Percentiles rank a stretch among this genome's conserved stretches.
phyloP scores from a whole-genome alignment of 2,888 invertebrate genomes.

The Drosophila nr. fundita region DNA sequence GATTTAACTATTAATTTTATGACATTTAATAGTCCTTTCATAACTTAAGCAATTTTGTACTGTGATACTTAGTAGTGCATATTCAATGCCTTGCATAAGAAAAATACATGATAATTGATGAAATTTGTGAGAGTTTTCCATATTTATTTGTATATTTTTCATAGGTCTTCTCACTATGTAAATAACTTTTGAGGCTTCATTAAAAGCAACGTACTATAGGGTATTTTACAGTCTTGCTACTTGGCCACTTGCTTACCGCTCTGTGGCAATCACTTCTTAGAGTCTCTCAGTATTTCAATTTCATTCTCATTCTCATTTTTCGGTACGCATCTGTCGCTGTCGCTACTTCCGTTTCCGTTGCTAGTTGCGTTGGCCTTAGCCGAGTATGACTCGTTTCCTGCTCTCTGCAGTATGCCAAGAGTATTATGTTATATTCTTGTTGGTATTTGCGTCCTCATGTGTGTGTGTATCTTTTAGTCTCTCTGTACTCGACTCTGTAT shows the following conservation, averaged over 20 bases:
- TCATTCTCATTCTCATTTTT: slow-evolving; percentile 21
- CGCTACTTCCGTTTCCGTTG: slow-evolving; percentile 72
- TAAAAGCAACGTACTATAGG: background rate
- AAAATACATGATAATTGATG: background rate
- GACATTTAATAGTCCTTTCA: no score
- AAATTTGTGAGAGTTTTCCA: background rate
- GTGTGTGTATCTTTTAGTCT: slow-evolving; percentile 1
- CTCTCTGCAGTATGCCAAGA: slow-evolving; percentile 66
- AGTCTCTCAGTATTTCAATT: slow-evolving; percentile 22
- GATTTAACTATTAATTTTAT: background rate
- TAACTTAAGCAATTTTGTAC: background rate
- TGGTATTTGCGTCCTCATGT: slow-evolving; percentile 9
- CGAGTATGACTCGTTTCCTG: slow-evolving; percentile 13
- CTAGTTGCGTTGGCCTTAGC: slow-evolving; percentile 71
- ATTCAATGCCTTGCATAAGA: background rate
- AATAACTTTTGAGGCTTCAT: background rate
- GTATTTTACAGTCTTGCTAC: background rate
- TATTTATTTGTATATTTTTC: background rate
- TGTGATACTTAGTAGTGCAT: background rate
- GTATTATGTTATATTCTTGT: slow-evolving; percentile 56
- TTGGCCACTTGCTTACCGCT: slow-evolving; percentile 10
- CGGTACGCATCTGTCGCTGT: slow-evolving; percentile 55
- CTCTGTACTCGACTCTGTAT: slow-evolving; percentile 45
- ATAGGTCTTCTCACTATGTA: background rate
- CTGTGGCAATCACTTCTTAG: slow-evolving; percentile 63